Evolutionary conservation across 1,140 invertebrate genomes (phyloP), one percentile per base, ranked within the genome.

Genomic region (Drosophila ogumai): DNA sequence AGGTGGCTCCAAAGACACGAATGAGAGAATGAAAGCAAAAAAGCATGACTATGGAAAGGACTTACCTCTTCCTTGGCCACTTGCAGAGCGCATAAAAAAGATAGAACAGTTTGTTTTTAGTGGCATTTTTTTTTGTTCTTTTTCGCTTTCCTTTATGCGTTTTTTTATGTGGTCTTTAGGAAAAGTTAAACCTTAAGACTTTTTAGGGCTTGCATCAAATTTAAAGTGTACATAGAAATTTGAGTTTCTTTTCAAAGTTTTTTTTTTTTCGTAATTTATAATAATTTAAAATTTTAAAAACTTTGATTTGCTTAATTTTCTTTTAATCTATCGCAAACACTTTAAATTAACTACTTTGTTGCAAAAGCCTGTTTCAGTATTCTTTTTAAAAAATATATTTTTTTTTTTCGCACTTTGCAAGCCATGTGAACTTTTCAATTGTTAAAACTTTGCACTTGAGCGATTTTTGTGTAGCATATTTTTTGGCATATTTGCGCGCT

Each of bases 401-500:
- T 75, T 34, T 75, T 55, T 59, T 66, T 60, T 54, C 38, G 47
- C 66, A 79, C 59, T 84, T 72, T 77, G 50, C 69, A 64, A 80
- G 52, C 73, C 84, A 84, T 75, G 72, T 76, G 76, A 88, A 88
- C 84, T 88, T 88, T 87, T 82, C 80, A 88, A 90, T 88, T 88
- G 84, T 88, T 88, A 88, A 88, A 88, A 88, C 84, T 88, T 88
- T 90, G 80, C 84, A 88, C 84, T 88, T 84, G 84, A 87, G 85
- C 84, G 85, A 88, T 84, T 88, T 88, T 88, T 84, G 84, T 88
- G 80, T 88, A 84, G 85, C 84, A 90, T 90, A 88, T 88, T 88
- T 87, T 88, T 88, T 88, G 80, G 84, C 79, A 87, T 87, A 87
- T 87, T 87, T 87, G 84, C 84, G 76, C 80, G 84, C 68, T 72